Percentiles rank a stretch among this genome's conserved stretches.
Evolutionary conservation across 2,888 invertebrate species (phyloP).

Genomic region (Atethmia centrago): DNA sequence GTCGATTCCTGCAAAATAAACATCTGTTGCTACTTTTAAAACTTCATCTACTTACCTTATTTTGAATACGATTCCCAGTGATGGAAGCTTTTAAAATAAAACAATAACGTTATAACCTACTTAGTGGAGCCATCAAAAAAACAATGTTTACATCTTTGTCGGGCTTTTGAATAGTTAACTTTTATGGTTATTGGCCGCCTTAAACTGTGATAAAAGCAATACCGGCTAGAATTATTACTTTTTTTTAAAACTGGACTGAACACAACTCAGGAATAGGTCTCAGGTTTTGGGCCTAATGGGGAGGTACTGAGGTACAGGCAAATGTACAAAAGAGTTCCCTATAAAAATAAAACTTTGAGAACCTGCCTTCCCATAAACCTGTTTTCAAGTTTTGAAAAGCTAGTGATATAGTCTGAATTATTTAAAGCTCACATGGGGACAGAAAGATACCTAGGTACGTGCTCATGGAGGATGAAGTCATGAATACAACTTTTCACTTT

Average conservation of each 20-base stretch:
- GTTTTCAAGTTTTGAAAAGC: background rate
- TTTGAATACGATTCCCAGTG: background rate
- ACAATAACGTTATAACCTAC: constrained; percentile 37
- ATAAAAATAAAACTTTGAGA: background rate
- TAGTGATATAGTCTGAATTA: background rate
- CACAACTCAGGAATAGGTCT: background rate
- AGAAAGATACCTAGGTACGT: background rate
- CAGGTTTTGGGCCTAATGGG: background rate
- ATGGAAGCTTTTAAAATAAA: constrained; percentile 25
- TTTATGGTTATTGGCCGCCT: constrained; percentile 39
- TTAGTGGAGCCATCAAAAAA: constrained; percentile 31
- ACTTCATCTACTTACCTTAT: background rate
- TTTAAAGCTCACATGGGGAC: background rate
- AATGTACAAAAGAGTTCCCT: background rate
- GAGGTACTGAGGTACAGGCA: background rate
- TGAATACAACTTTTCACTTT: background rate
- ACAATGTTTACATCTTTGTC: constrained; percentile 34
- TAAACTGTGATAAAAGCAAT: constrained; percentile 37
- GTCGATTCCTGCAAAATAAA: constrained; percentile 2
- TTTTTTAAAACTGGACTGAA: constrained; percentile 15
- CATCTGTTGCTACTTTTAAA: background rate
- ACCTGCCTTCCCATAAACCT: background rate
- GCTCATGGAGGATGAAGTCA: background rate
- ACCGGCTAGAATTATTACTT: constrained; percentile 1
- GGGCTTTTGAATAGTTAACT: constrained; percentile 38